phyloP scores from a whole-genome alignment of 2,113 vertebrate genomes.

The Istiophorus platypterus region DNA sequence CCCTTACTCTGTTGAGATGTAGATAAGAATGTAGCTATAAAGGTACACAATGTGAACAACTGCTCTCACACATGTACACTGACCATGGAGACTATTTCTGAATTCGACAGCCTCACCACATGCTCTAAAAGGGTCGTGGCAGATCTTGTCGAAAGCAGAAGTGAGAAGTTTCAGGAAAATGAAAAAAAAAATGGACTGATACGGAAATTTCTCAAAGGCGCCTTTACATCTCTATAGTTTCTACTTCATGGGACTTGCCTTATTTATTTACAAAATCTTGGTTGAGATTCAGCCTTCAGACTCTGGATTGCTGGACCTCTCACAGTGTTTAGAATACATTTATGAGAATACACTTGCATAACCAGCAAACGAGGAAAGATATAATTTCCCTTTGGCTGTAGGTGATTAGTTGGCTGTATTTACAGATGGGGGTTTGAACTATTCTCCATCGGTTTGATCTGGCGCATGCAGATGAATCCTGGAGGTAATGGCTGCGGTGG shows the following conservation, averaged over 20 bases:
- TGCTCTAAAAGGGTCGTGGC: slow-evolving; percentile 76
- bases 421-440: slow-evolving; percentile 25
- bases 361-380: slow-evolving; percentile 4
- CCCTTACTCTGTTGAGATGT: slow-evolving; percentile 69
- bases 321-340: background rate
- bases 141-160: slow-evolving; percentile 87
- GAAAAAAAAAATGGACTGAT: slow-evolving; percentile 71
- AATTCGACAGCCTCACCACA: slow-evolving; percentile 82
- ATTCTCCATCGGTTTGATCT: slow-evolving; percentile 25
- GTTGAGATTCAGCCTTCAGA: slow-evolving; percentile 5
- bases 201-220: slow-evolving; percentile 74
- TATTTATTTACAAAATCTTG: background rate
- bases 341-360: background rate
- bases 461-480: slow-evolving; percentile 46
- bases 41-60: slow-evolving; percentile 80
- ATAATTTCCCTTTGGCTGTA: slow-evolving; percentile 27
- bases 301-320: background rate
- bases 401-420: slow-evolving; percentile 45
- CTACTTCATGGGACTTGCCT: slow-evolving; percentile 6
- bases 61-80: slow-evolving; percentile 79
- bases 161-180: slow-evolving; percentile 87
- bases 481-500: slow-evolving; percentile 52
- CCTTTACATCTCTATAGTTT: slow-evolving; percentile 47
- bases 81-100: slow-evolving; percentile 85
- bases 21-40: slow-evolving; percentile 81